A percentile compares a stretch with the other conserved stretches of the same genome.
These are phyloP conservation scores for Megastigmus dorsalis DNA, from an alignment of 2,888 invertebrate genomes.

Conservation along the genomic window DNA sequence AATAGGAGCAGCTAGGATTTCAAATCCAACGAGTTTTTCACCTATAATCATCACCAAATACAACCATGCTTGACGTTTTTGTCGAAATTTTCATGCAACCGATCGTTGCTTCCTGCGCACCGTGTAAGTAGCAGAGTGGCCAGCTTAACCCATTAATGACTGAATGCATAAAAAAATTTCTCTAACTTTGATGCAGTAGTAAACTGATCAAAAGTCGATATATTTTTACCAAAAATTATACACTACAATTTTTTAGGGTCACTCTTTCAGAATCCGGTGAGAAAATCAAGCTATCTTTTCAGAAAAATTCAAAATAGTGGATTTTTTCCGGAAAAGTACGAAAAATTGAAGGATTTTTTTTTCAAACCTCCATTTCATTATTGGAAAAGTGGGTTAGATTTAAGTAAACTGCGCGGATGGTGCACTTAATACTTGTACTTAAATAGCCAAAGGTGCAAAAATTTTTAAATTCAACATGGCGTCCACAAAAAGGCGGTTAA, in stretches of 20 bases:
- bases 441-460: neutral
- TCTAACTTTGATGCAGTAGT: neutral
- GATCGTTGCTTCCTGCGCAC: no score
- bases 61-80: no score
- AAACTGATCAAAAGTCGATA: neutral
- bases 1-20: no score
- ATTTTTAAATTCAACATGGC: neutral
- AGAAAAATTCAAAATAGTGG: neutral
- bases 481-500: neutral
- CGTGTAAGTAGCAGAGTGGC: no score
- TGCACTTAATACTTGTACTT: constrained; percentile 12
- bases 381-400: neutral
- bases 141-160: neutral
- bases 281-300: neutral
- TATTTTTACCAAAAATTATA: neutral
- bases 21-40: no score
- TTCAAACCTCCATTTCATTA: neutral
- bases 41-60: no score
- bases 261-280: neutral
- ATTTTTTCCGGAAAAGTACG: neutral
- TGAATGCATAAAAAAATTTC: neutral
- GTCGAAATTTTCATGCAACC: no score
- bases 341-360: neutral
- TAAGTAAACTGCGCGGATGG: neutral
- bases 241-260: neutral